Base-by-base conservation (phyloP, 1,140 invertebrate genomes). In the Drosophila paulistorum region DNA sequence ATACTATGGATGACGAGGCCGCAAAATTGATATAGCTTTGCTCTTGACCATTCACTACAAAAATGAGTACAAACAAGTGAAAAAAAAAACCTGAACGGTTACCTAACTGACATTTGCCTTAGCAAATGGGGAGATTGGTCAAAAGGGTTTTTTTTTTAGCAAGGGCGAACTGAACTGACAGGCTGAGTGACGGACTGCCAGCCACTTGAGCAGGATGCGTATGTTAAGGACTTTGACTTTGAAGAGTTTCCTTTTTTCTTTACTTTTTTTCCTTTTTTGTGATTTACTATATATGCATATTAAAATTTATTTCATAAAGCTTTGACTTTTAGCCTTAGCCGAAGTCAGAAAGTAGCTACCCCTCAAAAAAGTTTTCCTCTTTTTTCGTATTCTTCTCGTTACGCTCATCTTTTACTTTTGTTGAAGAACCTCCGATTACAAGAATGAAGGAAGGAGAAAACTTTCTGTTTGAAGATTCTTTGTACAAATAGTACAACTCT, bases 401-500 rank as follows among this genome's bases (percentile, higher is more conserved):
- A 17, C 35, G 55, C 26, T 11, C 14, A 7, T 48, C 7, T 48
- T 48, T 20, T 20, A 2, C 5, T 77, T 77, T 74, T 30, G 54
- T 45, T n/a, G 23, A 45, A 45, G 42, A 20, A 9, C 45, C 58
- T 84, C 71, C 83, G 79, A 80, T 87, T 87, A 83, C 83, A 72
- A 70, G 17, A 37, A 26, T 37, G 57, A 45, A 60, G 42, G 42
- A 35, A 14, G 39, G 10, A 74, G 35, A 14, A 74, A 78, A 81
- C 62, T 85, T 87, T 87, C 75, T 72, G 67, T 87, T 89, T 86
- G 84, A 87, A 74, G 78, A 54, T 72, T 65, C 41, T 61, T 60
- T 69, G 68, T 70, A 74, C 45, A 87, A 89, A 89, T 87, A 89
- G 84, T 68, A 67, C 77, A 68, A 75, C 84, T 80, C 83, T 89